These are phyloP conservation scores for Lepeophtheirus nordmannii DNA, from an alignment of 2,888 invertebrate species.

Conservation along the genomic window DNA sequence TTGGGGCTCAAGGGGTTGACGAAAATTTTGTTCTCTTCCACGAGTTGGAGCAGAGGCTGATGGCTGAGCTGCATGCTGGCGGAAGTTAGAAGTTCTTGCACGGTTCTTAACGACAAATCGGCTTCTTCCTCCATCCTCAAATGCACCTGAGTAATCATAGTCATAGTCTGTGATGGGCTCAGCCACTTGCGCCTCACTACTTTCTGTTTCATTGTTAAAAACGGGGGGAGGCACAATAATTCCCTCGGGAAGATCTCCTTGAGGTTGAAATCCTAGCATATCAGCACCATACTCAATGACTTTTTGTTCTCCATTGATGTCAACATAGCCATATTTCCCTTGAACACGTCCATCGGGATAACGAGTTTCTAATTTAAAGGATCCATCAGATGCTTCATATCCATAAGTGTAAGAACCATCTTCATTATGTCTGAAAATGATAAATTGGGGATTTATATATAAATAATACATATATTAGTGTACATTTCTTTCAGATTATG, in stretches of 20 bases:
- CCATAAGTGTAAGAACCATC: conserved; percentile 25
- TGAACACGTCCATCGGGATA: conserved; percentile 20
- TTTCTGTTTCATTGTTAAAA: neutral
- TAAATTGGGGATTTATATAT: neutral
- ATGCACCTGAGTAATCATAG: neutral
- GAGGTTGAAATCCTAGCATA: conserved; percentile 22
- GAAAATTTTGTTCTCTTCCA: neutral
- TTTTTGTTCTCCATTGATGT: conserved; percentile 15
- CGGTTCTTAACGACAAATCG: conserved; percentile 14
- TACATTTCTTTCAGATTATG: too few species aligned
- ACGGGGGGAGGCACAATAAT: conserved; percentile 22
- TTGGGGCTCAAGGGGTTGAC: neutral
- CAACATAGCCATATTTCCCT: conserved; percentile 22
- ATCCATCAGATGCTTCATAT: conserved; percentile 24
- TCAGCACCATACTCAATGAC: conserved; percentile 25
- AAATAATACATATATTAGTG: too few species aligned
- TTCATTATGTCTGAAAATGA: conserved; percentile 24
- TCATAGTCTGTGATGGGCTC: conserved; percentile 5
- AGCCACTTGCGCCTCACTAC: neutral
- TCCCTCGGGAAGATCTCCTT: conserved; percentile 24
- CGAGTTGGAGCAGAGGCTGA: neutral
- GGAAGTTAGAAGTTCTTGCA: neutral
- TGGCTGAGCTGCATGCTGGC: neutral
- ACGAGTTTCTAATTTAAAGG: conserved; percentile 24
- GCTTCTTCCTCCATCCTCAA: neutral